These are phyloP conservation scores for Temnothorax nylanderi DNA, from an alignment of 1,140 invertebrate genomes.

Conservation along the genomic window DNA sequence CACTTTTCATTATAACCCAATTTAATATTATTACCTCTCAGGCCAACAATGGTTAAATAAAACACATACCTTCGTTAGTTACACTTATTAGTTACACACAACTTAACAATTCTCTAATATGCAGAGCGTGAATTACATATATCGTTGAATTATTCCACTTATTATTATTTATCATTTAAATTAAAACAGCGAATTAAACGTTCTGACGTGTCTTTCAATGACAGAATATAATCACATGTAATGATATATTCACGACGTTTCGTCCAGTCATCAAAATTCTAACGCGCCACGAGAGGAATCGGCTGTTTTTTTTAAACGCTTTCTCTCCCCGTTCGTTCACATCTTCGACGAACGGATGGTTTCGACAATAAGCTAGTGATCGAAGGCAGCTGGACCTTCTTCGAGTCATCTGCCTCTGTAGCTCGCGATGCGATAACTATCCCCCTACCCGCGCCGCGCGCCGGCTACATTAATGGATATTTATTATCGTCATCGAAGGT, in stretches of 20 bases:
- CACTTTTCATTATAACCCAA: neutral
- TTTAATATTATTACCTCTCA: neutral
- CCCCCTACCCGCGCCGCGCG: conserved; percentile 73
- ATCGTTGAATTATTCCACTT: neutral
- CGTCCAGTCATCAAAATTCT: neutral
- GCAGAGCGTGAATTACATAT: neutral
- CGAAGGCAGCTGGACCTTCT: conserved; percentile 82
- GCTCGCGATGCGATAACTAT: conserved; percentile 82
- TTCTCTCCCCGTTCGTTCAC: conserved; percentile 50
- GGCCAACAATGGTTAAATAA: neutral
- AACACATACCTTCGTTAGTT: neutral
- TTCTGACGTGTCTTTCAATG: neutral
- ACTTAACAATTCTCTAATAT: neutral
- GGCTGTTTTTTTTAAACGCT: conserved; percentile 47
- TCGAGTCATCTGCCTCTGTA: conserved; percentile 81
- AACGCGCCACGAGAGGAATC: conserved; percentile 5
- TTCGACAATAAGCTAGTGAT: conserved; percentile 80
- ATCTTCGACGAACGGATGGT: conserved; percentile 64
- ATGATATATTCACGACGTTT: neutral
- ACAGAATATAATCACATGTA: neutral
- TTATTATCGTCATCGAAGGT: conserved; percentile 82
- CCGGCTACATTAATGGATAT: conserved; percentile 81
- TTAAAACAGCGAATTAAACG: neutral
- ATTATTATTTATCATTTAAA: neutral
- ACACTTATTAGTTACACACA: neutral